Evolutionary conservation across 2,113 vertebrate genomes (phyloP), one percentile per base, ranked within the genome.

Genomic region (Romanogobio albipinnatus): DNA sequence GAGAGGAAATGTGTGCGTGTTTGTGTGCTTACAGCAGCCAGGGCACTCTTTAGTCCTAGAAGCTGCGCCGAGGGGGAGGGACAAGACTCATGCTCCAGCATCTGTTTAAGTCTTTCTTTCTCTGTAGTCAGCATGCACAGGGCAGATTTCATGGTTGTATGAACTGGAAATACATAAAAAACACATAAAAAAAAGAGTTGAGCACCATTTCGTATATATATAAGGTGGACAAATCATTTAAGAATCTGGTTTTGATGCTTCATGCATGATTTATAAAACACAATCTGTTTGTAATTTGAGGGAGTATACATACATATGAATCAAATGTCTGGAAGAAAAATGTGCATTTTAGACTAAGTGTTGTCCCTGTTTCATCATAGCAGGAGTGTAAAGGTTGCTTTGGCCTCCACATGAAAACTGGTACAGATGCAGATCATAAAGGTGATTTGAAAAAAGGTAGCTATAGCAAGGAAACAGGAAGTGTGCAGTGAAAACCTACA

Each of bases 41-140:
- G 94, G 13, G 98, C 92, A 22, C 95, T 97, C 95, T 99, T 99
- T 92, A 99, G 91, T 61, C 96, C 96, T 81, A 96, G 86, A 81
- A 96, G 95, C 93, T 98, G 97, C 26, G 96, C 94, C 5, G 97
- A 96, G 13, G 96, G 95, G 9, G 96, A 93, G 15, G 94, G 92
- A 49, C 93, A 92, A 13, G 93, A 84, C 83, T 98, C 96, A 0
- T 96, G 94, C 71, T 98, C 97, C 91, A 96, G 84, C 89, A 96
- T 93, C 78, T 97, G 96, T 89, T 94, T 97, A 92, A 99, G 89
- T 87, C 95, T 95, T 89, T 99, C 97, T 85, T 94, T 95, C 89
- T 99, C 98, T 22, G 92, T 88, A 14, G 95, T 95, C 53, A 99
- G 90, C 39, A 95, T 94, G 89, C 93, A 94, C 89, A 99, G 95